These are phyloP conservation scores for Notothenia rossii DNA, from an alignment of 2,113 vertebrate species.

Conservation along the genomic window DNA sequence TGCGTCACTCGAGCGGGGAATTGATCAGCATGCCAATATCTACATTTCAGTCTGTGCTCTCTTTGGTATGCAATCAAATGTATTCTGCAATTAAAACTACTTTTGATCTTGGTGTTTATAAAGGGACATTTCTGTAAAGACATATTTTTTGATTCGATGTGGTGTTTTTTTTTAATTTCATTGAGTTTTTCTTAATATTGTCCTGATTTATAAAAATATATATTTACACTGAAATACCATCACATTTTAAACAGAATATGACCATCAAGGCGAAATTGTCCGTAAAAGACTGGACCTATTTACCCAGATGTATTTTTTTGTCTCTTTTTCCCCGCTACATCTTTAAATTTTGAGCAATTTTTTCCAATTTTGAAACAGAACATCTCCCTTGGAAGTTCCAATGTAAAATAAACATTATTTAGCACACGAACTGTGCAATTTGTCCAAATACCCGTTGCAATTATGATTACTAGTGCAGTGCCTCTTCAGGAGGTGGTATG, in stretches of 20 bases:
- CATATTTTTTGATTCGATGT: background rate
- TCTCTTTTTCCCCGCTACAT: too few species aligned
- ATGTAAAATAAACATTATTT: background rate
- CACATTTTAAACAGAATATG: too few species aligned
- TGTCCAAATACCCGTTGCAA: background rate
- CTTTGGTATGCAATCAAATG: background rate
- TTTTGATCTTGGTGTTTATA: background rate
- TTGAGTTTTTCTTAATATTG: too few species aligned
- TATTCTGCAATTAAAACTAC: background rate
- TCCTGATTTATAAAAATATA: too few species aligned
- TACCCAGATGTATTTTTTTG: too few species aligned
- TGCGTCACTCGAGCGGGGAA: constrained; percentile 54
- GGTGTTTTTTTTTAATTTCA: too few species aligned
- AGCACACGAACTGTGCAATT: background rate
- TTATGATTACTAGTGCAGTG: background rate
- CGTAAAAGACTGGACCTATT: too few species aligned
- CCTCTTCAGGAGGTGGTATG: too few species aligned
- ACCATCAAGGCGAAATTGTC: too few species aligned
- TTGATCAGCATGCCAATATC: constrained; percentile 51
- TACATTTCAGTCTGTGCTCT: constrained; percentile 16
- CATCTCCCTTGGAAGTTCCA: background rate
- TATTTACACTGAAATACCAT: too few species aligned
- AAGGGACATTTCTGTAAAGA: background rate
- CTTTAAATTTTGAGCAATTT: too few species aligned
- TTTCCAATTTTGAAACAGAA: too few species aligned